phyloP scores from a whole-genome alignment of 2,888 invertebrate genomes.

The Phytoseiulus persimilis region DNA sequence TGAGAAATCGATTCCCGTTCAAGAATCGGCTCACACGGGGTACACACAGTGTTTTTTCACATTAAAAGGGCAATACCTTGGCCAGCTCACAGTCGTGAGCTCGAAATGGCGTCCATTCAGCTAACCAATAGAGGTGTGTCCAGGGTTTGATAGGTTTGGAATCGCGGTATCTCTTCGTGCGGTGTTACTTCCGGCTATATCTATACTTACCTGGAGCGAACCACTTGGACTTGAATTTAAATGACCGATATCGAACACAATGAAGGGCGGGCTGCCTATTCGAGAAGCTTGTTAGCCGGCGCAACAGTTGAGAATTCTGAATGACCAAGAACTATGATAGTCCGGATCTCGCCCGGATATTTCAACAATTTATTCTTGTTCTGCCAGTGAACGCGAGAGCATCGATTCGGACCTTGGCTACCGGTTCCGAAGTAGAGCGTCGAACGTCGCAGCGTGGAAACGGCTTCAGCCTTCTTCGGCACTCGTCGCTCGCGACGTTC shows the following conservation, averaged over 20 bases:
- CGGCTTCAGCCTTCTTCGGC: not conserved
- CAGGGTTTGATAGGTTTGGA: not conserved
- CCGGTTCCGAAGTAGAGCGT: not conserved
- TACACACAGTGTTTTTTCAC: no score
- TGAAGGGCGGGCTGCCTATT: not conserved
- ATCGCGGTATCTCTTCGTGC: not conserved
- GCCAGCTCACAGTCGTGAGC: no score
- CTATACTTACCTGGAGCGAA: not conserved
- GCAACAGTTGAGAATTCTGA: not conserved
- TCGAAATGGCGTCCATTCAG: not conserved
- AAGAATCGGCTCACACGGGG: no score
- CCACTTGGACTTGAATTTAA: not conserved
- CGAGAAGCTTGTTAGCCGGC: not conserved
- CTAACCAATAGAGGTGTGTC: not conserved
- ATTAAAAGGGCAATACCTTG: no score
- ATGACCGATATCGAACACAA: not conserved
- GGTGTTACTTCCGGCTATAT: not conserved
- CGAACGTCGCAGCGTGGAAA: not conserved
- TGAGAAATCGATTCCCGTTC: no score
- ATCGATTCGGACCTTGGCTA: not conserved
- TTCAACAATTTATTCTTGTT: not conserved
- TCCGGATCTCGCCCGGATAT: not conserved
- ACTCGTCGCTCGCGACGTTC: not conserved
- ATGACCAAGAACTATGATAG: not conserved
- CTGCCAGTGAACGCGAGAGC: not conserved